Base-by-base conservation (phyloP, 2,113 vertebrate genomes). In the Aplodontia rufa region DNA sequence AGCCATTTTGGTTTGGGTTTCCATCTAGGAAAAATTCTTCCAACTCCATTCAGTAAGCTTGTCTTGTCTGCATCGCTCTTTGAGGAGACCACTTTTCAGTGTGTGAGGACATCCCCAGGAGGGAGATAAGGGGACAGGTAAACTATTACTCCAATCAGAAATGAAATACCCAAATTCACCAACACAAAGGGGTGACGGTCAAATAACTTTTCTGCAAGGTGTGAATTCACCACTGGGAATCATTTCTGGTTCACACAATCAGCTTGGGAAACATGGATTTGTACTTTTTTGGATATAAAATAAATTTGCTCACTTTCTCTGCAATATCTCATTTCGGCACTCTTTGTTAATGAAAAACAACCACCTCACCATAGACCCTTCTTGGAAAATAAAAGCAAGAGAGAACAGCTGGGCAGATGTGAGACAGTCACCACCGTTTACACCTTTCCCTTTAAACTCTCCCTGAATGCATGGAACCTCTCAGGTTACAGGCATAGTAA, bases 81-180 rank as follows among this genome's bases (percentile, higher is more conserved):
- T 19, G 66, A 42, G 17, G 45, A 6, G 6, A 64, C 1, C 12
- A 72, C 30, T 6, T 28, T 76, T 72, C 4, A 13, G 10, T 49
- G 11, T 1, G 12, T 5, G 0, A 3, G 13, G 6, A 32, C 17
- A 60, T 22, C 8, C 4, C 20, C 9, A 5, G 6, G 1, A 19
- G 14, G 13, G 26, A 19, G 8, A 8, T 32, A 3, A 3, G 47
- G 83, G 35, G 71, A 37, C 47, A 85, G 20, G 11, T 42, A 26
- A 42, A 35, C 2, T 13, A 3, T 55, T 55, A 5, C 16, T 37
- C 1, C 19, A 7, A 49, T 35, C 42, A 30, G 32, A 26, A 35
- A n/a, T 3, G 22, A 51, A 68, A n/a, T 0, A 1, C 24, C 5
- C 24, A 72, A 47, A 35, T 19, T 19, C 5, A 30, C 32, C 0